These are phyloP conservation scores for Catharus fuscescens DNA, from an alignment of 2,113 vertebrate genomes.

Conservation along the genomic window DNA sequence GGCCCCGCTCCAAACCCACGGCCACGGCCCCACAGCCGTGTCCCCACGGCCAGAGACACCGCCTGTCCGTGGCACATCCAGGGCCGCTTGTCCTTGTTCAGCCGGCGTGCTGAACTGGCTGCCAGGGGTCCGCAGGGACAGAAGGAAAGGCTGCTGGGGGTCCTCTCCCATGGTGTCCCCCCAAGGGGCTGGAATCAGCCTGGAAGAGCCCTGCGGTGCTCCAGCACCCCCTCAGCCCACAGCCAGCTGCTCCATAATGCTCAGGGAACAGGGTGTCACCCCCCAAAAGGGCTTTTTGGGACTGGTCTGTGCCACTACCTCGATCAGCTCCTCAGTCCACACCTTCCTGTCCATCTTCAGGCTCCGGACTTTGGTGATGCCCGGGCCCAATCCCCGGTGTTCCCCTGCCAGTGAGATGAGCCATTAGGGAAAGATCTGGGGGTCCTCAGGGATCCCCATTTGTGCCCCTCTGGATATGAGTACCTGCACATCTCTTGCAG, in stretches of 20 bases:
- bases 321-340: conserved; percentile 91
- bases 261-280: fast-evolving
- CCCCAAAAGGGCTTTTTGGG: background rate
- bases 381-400: conserved; percentile 88
- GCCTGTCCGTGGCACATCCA: background rate
- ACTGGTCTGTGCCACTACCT: conserved; percentile 72
- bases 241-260: fast-evolving
- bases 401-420: conserved; percentile 73
- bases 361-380: conserved; percentile 91
- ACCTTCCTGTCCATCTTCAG: conserved; percentile 97
- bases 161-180: background rate
- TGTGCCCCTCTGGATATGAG: fast-evolving
- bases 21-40: background rate
- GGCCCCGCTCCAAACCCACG: background rate
- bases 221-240: background rate
- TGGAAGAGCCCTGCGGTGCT: fast-evolving
- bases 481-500: conserved; percentile 95
- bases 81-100: background rate
- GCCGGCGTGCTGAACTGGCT: fast-evolving
- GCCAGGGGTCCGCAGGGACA: background rate
- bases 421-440: background rate
- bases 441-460: background rate
- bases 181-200: background rate
- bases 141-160: background rate
- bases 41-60: background rate